Evolutionary conservation across 2,113 vertebrate species (phyloP).

Genomic region (Tragelaphus imberbis): DNA sequence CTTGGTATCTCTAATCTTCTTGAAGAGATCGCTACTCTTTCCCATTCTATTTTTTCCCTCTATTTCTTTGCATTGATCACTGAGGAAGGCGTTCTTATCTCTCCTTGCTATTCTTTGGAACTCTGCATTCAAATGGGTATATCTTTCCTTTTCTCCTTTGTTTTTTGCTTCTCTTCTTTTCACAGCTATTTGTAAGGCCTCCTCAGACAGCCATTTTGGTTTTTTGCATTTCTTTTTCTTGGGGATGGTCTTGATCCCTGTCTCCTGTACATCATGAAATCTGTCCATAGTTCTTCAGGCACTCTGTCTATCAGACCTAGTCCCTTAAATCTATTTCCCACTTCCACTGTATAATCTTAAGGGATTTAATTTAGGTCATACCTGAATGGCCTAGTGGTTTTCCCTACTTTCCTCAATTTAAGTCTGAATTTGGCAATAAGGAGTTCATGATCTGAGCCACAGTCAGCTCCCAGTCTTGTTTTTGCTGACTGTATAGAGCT

Average conservation of each 20-base stretch:
- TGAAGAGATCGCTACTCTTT: neutral
- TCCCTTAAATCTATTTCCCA: neutral
- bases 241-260: neutral
- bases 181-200: neutral
- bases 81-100: neutral
- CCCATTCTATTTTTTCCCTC: neutral
- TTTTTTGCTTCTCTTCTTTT: neutral
- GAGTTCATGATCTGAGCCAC: neutral
- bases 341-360: neutral
- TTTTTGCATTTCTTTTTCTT: neutral
- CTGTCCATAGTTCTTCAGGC: neutral
- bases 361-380: neutral
- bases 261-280: neutral
- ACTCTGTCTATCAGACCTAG: neutral
- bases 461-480: neutral
- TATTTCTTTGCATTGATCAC: neutral
- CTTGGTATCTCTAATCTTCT: neutral
- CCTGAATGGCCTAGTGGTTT: neutral
- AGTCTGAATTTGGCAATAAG: neutral
- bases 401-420: neutral
- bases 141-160: neutral
- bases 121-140: neutral
- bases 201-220: neutral
- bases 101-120: neutral
- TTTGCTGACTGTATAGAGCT: neutral